Base-by-base conservation (phyloP, 2,888 invertebrate species). In the Dendrolimus houi region DNA sequence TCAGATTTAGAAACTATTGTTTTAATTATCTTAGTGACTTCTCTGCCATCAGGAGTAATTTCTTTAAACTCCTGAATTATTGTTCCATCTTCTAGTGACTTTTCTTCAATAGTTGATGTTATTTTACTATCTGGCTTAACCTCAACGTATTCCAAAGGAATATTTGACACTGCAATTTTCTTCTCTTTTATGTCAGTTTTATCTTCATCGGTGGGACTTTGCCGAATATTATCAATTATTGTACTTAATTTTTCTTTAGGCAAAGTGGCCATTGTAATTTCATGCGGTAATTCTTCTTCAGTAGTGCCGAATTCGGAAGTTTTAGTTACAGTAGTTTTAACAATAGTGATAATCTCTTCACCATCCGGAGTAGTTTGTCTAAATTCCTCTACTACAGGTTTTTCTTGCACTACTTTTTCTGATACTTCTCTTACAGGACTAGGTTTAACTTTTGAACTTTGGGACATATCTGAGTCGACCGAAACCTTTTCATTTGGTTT, bases 11-110 rank as follows among this genome's bases (percentile, higher is more conserved):
- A 70, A 53, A 76, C 67, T 54, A 65, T 70, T 2, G 77, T 80
- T 66, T 69, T 79, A 14, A 77, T 64, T 52, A 75, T 63, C n/a
- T 71, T 78, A n/a, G 77, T 79, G n/a, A 78, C 64, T 68, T 78
- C 72, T 59, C 67, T 62, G 2, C 69, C 77, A 61, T 74, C 73
- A 53, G 79, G 81, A 56, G 68, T 67, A 56, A 58, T 64, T 62
- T 74, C 67, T 54, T 62, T 64, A 14, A 66, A 63, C 64, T 78
- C 71, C 67, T 71, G 62, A 54, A 72, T 64, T 6, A 57, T 57
- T 54, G 63, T 67, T 2, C 56, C 57, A 55, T 66, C 63, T 58
- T 61, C 56, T n/a, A 62, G 55, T 54, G 58, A 59, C 29, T 57
- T 60, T 8, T 59, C 56, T 8, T 59, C 56, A 13, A 58, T 56